phyloP scores from a whole-genome alignment of 2,888 invertebrate species.

The Dicycla oo region DNA sequence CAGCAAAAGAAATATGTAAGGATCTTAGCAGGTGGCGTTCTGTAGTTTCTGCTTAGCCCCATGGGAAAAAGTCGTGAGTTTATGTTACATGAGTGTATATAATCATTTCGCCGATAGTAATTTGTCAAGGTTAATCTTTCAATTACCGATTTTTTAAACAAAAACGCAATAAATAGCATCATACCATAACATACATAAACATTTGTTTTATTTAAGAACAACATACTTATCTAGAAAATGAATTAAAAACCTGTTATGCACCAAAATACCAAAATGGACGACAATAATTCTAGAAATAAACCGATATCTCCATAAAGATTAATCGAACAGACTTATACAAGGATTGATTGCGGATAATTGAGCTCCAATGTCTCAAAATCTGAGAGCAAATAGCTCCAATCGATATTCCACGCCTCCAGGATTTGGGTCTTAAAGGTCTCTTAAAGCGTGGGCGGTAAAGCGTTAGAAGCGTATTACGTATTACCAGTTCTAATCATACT shows the following conservation, averaged over 20 bases:
- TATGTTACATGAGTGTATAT: too few species aligned
- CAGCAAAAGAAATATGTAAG: not conserved
- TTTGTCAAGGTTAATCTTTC: not conserved
- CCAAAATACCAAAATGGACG: conserved; percentile 28
- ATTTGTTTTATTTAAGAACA: conserved; percentile 13
- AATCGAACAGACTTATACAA: conserved; percentile 17
- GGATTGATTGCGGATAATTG: conserved; percentile 33
- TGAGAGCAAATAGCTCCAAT: conserved; percentile 20
- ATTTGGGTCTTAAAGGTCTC: conserved; percentile 17
- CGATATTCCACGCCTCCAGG: conserved; percentile 39
- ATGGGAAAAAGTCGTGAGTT: not conserved
- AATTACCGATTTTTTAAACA: not conserved
- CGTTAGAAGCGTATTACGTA: conserved; percentile 30
- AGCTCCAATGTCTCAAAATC: conserved; percentile 27
- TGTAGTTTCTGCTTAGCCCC: not conserved
- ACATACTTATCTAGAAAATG: not conserved
- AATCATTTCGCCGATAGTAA: not conserved
- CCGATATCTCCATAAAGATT: conserved; percentile 13
- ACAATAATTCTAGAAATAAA: conserved; percentile 31
- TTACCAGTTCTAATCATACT: conserved; percentile 6
- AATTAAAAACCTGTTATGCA: conserved; percentile 25
- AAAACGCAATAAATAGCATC: conserved; percentile 3
- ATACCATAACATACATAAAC: not conserved
- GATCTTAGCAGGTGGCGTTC: not conserved
- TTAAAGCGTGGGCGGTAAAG: conserved; percentile 32